A percentile compares a stretch with the other conserved stretches of the same genome.
Conservation (phyloP, 2,888 invertebrate genomes). For the Camptogramma bilineatum region DNA sequence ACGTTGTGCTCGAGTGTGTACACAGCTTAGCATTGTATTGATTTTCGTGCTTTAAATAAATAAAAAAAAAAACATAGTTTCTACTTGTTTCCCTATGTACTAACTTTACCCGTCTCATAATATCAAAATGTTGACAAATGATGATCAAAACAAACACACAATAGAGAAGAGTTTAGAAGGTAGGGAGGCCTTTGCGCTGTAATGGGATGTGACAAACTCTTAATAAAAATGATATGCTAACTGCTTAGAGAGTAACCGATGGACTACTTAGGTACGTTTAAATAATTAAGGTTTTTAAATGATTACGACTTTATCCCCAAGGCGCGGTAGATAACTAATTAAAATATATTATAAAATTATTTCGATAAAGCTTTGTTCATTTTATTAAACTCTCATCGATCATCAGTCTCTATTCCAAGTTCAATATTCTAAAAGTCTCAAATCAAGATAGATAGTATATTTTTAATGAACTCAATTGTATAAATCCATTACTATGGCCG, state of each 20-base stretch:
- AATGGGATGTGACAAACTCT: background rate
- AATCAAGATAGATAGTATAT: constrained; percentile 52
- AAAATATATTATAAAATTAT: too few relatives aligned
- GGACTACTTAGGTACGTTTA: too few relatives aligned
- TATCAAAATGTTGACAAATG: too few relatives aligned
- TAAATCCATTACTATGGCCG: constrained; percentile 68
- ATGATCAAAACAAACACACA: too few relatives aligned
- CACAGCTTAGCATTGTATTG: constrained; percentile 7
- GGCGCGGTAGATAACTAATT: too few relatives aligned
- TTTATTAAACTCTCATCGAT: too few relatives aligned
- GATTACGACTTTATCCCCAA: too few relatives aligned
- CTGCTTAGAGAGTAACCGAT: too few relatives aligned
- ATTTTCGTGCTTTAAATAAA: background rate
- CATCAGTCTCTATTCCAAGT: background rate
- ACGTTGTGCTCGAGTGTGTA: constrained; percentile 52
- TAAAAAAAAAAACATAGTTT: background rate
- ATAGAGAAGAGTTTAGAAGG: background rate
- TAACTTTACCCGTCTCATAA: too few relatives aligned
- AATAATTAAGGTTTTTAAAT: too few relatives aligned
- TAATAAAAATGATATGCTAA: background rate
- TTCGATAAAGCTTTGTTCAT: too few relatives aligned
- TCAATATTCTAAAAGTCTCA: background rate
- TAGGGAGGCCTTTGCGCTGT: background rate
- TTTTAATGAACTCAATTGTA: constrained; percentile 73
- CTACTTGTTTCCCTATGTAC: too few relatives aligned